These are phyloP conservation scores for Archips crataeganus DNA, from an alignment of 2,888 invertebrate species.

Conservation along the genomic window DNA sequence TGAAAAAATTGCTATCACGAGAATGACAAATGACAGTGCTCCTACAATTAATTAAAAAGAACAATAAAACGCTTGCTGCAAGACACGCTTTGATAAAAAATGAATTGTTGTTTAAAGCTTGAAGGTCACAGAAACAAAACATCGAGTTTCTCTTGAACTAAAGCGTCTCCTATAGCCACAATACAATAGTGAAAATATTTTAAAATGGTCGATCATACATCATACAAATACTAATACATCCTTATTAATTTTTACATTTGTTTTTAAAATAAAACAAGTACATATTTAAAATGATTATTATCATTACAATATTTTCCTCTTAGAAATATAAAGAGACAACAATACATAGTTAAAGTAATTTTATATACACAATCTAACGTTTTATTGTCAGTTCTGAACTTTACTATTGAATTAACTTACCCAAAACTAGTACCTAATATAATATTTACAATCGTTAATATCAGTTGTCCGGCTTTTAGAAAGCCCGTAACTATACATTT, in stretches of 20 bases:
- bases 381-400: conserved; percentile 85
- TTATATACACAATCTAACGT: conserved; percentile 72
- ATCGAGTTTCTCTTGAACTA: conserved; percentile 1
- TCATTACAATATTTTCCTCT: conserved; percentile 44
- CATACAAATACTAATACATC: conserved; percentile 48
- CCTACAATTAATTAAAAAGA: conserved; percentile 1
- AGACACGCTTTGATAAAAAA: not conserved
- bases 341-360: conserved; percentile 53
- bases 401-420: conserved; percentile 59
- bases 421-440: conserved; percentile 46
- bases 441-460: conserved; percentile 45
- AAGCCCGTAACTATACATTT: conserved; percentile 62
- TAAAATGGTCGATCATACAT: conserved; percentile 43
- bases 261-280: conserved; percentile 51
- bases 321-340: conserved; percentile 77
- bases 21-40: not conserved
- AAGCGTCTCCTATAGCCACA: conserved; percentile 53
- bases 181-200: conserved; percentile 43
- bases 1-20: not conserved
- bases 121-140: not conserved
- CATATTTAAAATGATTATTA: conserved; percentile 37
- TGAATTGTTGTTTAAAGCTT: not conserved
- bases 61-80: not conserved
- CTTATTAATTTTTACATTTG: conserved; percentile 47
- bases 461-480: conserved; percentile 56